Conservation (phyloP, 2,888 invertebrate genomes). For the Acleris literana region DNA sequence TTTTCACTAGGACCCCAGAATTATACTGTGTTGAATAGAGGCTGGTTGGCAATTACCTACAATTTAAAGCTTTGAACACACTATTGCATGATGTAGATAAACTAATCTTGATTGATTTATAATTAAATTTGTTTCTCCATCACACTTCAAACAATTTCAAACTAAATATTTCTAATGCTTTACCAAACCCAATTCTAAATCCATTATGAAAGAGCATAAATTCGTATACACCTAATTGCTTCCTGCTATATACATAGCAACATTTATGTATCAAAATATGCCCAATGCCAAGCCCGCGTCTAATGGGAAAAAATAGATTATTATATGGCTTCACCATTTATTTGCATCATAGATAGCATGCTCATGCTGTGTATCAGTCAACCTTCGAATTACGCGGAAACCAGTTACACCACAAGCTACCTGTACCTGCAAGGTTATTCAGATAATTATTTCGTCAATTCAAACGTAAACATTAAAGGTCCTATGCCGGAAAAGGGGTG, state of each 20-base stretch:
- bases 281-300: conserved; percentile 51
- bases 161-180: not conserved
- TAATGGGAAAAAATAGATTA: conserved; percentile 49
- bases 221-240: conserved; percentile 30
- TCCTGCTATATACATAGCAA: conserved; percentile 40
- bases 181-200: conserved; percentile 20
- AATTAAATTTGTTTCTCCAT: not conserved
- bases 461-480: conserved; percentile 24
- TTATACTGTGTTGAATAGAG: no score
- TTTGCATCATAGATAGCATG: conserved; percentile 8
- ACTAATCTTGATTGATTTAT: conserved; percentile 7
- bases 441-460: conserved; percentile 26
- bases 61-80: not conserved
- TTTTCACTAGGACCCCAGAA: no score
- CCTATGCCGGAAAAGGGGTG: conserved; percentile 26
- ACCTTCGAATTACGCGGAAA: conserved; percentile 41
- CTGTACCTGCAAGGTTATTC: conserved; percentile 23
- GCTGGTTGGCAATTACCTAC: not conserved
- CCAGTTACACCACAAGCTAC: conserved; percentile 42
- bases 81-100: not conserved
- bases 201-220: conserved; percentile 12
- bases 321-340: conserved; percentile 52
- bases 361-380: conserved; percentile 22
- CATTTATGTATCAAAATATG: conserved; percentile 49
- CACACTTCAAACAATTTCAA: conserved; percentile 7